These are phyloP conservation scores for Ormyrus nitidulus DNA, from an alignment of 2,888 invertebrate species.

Conservation along the genomic window DNA sequence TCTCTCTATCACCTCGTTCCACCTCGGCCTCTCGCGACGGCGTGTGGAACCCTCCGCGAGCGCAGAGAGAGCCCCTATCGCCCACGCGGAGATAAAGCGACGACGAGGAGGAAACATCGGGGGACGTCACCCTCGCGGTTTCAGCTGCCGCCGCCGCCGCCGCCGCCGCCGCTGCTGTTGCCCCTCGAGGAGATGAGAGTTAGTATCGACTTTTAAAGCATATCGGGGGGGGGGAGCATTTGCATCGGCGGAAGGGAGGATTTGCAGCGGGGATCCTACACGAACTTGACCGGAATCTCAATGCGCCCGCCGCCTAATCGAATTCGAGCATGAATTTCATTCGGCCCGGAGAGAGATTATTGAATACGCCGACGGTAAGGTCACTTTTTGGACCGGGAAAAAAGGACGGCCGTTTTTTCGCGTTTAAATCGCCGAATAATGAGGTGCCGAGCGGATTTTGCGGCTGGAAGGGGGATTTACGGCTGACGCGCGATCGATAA, in stretches of 20 bases:
- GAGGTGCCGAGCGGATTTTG: too few relatives aligned
- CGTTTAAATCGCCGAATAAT: not conserved
- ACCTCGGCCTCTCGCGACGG: not conserved
- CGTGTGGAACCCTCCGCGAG: too few relatives aligned
- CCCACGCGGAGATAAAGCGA: not conserved
- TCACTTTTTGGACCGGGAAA: not conserved
- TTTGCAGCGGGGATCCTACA: not conserved
- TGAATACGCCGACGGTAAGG: not conserved
- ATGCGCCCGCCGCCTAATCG: conserved; percentile 26
- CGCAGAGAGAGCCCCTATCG: not conserved
- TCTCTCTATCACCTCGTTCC: not conserved
- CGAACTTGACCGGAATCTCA: conserved; percentile 44
- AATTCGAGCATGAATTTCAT: conserved; percentile 20
- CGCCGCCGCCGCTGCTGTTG: not conserved
- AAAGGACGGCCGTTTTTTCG: not conserved
- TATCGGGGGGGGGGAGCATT: not conserved
- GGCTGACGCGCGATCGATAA: too few relatives aligned
- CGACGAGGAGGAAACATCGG: not conserved
- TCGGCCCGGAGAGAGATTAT: conserved; percentile 1
- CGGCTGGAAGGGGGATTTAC: too few relatives aligned
- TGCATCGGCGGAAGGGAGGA: not conserved
- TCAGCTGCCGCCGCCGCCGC: conserved; percentile 8
- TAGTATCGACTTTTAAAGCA: too few relatives aligned
- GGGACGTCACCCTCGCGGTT: conserved; percentile 2
- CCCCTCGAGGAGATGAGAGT: not conserved